phyloP scores from a whole-genome alignment of 2,113 vertebrate species.

The Pelecanus crispus region DNA sequence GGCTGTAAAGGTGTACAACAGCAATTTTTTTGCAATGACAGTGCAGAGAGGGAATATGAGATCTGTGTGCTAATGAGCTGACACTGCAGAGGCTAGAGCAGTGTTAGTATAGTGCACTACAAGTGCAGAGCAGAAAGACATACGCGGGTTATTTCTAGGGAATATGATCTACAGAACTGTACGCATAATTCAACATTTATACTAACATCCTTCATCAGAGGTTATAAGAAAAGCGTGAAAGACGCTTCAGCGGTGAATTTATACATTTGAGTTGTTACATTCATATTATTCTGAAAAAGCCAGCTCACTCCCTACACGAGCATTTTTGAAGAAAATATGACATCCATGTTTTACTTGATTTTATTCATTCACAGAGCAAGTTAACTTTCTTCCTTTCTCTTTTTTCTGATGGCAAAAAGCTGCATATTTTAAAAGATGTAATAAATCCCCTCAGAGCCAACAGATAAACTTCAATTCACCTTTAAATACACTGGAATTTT shows the following conservation, averaged over 20 bases:
- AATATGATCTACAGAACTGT: constrained; percentile 22
- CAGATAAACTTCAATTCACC: constrained; percentile 16
- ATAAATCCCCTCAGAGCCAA: neutral
- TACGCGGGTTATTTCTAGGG: constrained; percentile 38
- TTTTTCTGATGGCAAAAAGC: neutral
- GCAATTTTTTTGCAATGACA: constrained; percentile 92
- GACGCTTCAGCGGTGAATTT: neutral
- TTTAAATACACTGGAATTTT: constrained; percentile 16
- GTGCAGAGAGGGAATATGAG: constrained; percentile 92
- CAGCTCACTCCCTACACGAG: neutral
- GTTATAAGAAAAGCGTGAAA: neutral
- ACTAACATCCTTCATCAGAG: neutral
- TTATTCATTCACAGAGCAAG: neutral
- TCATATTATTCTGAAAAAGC: neutral
- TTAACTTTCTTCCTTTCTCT: neutral
- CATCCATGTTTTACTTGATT: neutral
- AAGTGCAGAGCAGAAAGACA: constrained; percentile 73
- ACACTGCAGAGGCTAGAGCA: constrained; percentile 91
- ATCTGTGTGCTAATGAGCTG: constrained; percentile 98
- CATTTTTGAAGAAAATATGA: neutral
- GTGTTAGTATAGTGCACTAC: constrained; percentile 80
- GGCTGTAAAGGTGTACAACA: constrained; percentile 85
- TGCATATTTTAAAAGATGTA: neutral
- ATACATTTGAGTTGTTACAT: neutral
- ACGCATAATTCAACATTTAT: constrained; percentile 25